phyloP scores from a whole-genome alignment of 2,113 vertebrate genomes.

The Eulemur macaco region DNA sequence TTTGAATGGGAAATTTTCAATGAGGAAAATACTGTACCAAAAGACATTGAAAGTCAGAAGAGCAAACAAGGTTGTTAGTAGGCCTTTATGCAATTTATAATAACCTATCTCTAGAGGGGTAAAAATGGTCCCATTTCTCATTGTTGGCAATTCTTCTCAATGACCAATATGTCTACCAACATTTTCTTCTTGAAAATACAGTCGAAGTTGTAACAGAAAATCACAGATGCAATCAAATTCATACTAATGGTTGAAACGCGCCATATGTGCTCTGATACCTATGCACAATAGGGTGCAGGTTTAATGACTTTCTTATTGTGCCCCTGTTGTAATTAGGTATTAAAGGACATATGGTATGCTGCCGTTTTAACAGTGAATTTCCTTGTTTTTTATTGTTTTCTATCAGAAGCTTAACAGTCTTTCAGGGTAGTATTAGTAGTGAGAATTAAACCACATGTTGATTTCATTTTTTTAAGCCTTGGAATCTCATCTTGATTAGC shows the following conservation, averaged over 20 bases:
- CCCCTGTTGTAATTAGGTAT: constrained; percentile 86
- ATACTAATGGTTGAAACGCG: constrained; percentile 81
- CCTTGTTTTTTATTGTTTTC: constrained; percentile 84
- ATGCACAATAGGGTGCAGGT: constrained; percentile 85
- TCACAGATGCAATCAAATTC: constrained; percentile 80
- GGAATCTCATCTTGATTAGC: constrained; percentile 76
- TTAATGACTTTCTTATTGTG: constrained; percentile 86
- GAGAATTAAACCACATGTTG: constrained; percentile 80
- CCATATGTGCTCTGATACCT: constrained; percentile 86
- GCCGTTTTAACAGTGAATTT: constrained; percentile 84
- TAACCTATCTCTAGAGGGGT: constrained; percentile 53
- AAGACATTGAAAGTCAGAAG: constrained; percentile 57
- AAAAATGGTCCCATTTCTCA: constrained; percentile 70
- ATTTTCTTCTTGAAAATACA: constrained; percentile 77
- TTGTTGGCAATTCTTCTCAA: constrained; percentile 74
- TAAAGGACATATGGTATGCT: constrained; percentile 86
- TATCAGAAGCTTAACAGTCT: constrained; percentile 81
- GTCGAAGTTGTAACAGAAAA: constrained; percentile 75
- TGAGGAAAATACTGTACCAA: constrained; percentile 23
- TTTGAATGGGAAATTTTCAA: constrained; percentile 44
- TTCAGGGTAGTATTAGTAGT: constrained; percentile 77
- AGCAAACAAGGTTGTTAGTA: constrained; percentile 64
- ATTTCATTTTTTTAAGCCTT: constrained; percentile 77
- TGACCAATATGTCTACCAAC: constrained; percentile 77
- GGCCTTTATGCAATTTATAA: constrained; percentile 66